A percentile compares a stretch with the other conserved stretches of the same genome.
These are phyloP conservation scores for Hemiscyllium ocellatum DNA, from an alignment of 2,113 vertebrate species.

Conservation along the genomic window DNA sequence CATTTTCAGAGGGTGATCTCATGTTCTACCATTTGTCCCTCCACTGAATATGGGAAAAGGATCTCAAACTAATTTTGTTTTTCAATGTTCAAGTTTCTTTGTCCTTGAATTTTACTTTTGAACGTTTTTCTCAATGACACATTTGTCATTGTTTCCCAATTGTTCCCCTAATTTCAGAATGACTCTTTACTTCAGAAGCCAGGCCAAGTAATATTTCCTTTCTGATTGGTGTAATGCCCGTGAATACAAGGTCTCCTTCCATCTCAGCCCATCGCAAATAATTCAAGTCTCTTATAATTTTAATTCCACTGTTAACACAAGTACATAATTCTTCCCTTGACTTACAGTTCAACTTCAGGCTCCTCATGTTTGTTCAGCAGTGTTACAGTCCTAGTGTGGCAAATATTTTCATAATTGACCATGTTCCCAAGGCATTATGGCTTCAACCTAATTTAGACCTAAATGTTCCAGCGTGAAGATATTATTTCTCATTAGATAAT, in stretches of 20 bases:
- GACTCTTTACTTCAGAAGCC: neutral
- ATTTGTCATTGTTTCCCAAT: neutral
- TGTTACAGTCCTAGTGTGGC: neutral
- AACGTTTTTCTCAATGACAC: too few relatives aligned
- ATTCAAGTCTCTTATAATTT: neutral
- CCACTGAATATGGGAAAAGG: neutral
- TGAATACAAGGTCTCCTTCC: neutral
- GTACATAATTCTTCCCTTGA: neutral
- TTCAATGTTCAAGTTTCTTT: too few relatives aligned
- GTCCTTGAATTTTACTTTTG: too few relatives aligned
- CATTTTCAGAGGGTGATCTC: too few relatives aligned
- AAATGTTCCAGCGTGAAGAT: neutral
- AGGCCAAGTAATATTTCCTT: neutral
- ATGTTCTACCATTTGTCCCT: neutral
- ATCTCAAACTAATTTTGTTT: too few relatives aligned
- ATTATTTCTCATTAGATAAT: neutral
- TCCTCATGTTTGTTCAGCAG: neutral
- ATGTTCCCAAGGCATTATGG: neutral
- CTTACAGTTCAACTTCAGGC: neutral
- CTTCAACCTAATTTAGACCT: neutral
- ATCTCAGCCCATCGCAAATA: neutral
- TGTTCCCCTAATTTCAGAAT: neutral
- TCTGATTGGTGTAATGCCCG: neutral
- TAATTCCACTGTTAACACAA: neutral
- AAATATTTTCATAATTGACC: neutral